A percentile compares a stretch with the other conserved stretches of the same genome.
Evolutionary conservation across 2,888 invertebrate species (phyloP).

Genomic region (Augochlorella aurata): DNA sequence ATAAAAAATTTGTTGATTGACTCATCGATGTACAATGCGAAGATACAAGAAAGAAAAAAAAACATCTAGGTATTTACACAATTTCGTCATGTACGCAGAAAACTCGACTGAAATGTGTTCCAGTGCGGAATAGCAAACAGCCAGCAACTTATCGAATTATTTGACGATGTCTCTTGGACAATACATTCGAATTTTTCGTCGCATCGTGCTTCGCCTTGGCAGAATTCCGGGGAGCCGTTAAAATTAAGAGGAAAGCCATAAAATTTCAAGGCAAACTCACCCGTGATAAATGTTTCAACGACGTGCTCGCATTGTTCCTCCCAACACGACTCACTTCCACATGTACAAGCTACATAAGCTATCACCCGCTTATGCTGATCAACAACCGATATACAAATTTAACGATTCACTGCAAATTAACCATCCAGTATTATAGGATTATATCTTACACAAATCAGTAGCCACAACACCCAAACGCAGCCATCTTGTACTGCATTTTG

Average conservation of each 20-base stretch:
- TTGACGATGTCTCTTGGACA: background rate
- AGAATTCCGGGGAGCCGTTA: slow-evolving; percentile 41
- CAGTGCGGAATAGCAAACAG: slow-evolving; percentile 10
- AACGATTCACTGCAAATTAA: slow-evolving; percentile 49
- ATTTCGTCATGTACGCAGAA: slow-evolving; percentile 49
- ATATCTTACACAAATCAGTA: slow-evolving; percentile 71
- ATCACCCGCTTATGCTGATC: background rate
- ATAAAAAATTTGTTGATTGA: slow-evolving; percentile 42
- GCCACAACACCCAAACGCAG: slow-evolving; percentile 80
- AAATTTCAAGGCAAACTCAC: slow-evolving; percentile 68
- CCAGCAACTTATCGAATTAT: slow-evolving; percentile 3
- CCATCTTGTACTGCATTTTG: slow-evolving; percentile 79
- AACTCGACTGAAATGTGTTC: slow-evolving; percentile 37
- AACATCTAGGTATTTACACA: slow-evolving; percentile 47
- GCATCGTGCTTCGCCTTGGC: slow-evolving; percentile 39
- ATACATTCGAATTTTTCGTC: slow-evolving; percentile 11
- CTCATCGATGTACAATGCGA: slow-evolving; percentile 48
- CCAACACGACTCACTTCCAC: slow-evolving; percentile 32
- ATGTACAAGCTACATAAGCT: slow-evolving; percentile 29
- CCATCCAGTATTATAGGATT: slow-evolving; percentile 29
- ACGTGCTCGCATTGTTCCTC: slow-evolving; percentile 63
- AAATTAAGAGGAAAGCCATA: slow-evolving; percentile 61
- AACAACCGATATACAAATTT: slow-evolving; percentile 24
- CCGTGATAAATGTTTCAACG: slow-evolving; percentile 62
- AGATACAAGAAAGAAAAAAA: slow-evolving; percentile 41